Evolutionary conservation across 2,113 vertebrate genomes (phyloP).

Genomic region (Apaloderma vittatum): DNA sequence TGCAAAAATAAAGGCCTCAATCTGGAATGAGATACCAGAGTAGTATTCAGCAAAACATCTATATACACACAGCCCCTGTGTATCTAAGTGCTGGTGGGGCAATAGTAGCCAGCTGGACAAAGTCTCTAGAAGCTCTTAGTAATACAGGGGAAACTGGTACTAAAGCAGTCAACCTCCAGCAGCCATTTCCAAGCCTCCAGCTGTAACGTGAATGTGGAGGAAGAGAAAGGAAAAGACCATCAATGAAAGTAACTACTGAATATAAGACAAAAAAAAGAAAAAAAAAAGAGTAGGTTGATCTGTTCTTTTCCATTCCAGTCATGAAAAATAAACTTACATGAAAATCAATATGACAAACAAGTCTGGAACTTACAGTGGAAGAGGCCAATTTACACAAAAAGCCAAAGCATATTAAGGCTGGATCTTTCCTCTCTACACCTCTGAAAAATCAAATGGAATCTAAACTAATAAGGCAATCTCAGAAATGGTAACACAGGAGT

Average conservation of each 20-base stretch:
- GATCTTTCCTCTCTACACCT: background rate
- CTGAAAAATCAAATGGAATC: background rate
- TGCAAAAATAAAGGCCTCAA: background rate
- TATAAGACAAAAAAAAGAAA: background rate
- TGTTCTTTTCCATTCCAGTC: background rate
- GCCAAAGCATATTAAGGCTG: background rate
- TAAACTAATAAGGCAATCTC: background rate
- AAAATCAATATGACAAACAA: background rate
- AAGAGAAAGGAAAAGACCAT: background rate
- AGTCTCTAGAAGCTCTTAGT: background rate
- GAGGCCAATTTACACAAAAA: background rate
- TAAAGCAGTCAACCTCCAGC: background rate
- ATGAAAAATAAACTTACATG: background rate
- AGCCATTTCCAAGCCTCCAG: background rate
- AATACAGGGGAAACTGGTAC: background rate
- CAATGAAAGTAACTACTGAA: background rate
- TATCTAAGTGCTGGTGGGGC: background rate
- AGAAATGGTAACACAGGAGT: background rate
- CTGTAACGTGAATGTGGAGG: rapidly evolving
- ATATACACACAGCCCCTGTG: background rate
- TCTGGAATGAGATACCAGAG: background rate
- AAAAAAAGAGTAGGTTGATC: background rate
- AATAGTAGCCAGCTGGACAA: background rate
- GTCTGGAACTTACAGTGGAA: background rate
- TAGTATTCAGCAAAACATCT: background rate